Evolutionary conservation across 2,113 vertebrate species (phyloP).

Genomic region (Gymnogyps californianus): DNA sequence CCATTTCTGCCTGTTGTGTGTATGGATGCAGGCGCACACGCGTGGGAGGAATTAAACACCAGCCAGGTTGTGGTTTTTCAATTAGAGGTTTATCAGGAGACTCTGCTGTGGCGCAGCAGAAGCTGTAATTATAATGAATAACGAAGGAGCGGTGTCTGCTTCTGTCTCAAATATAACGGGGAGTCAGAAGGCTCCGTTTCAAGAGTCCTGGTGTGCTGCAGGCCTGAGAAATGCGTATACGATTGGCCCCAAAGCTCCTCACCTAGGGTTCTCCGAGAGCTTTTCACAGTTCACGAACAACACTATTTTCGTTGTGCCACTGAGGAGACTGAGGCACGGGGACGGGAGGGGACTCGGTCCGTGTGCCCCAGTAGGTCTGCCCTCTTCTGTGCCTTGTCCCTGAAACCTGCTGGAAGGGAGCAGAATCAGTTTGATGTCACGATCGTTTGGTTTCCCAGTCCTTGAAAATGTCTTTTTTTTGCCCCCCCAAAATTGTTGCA

Average conservation of each 20-base stretch:
- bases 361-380: background rate
- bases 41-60: fast-evolving
- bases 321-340: background rate
- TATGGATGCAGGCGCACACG: fast-evolving
- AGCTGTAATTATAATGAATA: fast-evolving
- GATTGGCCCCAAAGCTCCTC: background rate
- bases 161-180: fast-evolving
- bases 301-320: fast-evolving
- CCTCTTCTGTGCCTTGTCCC: background rate
- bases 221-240: fast-evolving
- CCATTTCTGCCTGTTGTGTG: fast-evolving
- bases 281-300: fast-evolving
- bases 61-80: fast-evolving
- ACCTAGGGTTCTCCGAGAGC: fast-evolving
- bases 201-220: background rate
- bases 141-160: fast-evolving
- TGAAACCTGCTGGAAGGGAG: background rate
- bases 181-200: background rate
- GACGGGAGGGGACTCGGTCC: fast-evolving
- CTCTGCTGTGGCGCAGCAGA: fast-evolving
- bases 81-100: background rate
- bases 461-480: background rate
- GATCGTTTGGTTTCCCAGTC: background rate
- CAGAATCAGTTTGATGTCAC: too few relatives aligned
- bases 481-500: fast-evolving